Evolutionary conservation across 2,113 vertebrate species (phyloP), one percentile per base, ranked within the genome.

Genomic region (Echinops telfairi): DNA sequence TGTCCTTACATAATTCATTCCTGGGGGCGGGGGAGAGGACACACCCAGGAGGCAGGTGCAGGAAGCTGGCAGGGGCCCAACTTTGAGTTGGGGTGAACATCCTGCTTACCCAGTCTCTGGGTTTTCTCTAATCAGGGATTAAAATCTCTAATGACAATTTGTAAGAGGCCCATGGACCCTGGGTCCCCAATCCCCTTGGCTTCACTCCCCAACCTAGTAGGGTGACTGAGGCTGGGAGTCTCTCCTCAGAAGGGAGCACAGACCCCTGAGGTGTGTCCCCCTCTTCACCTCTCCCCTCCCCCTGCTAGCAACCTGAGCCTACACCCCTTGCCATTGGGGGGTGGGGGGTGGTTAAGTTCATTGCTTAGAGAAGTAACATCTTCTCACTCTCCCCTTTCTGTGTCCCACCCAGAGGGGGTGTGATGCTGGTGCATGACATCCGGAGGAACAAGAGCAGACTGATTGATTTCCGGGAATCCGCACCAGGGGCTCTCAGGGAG

Each of bases 381-480:
- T 68, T 79, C 14, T 0, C 76, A 16, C 62, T 33, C 60, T 60
- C 15, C 29, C 36, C n/a, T 12, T 75, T 91, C 79, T 78, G 7
- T 95, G 80, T 96, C 47, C 94, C 15, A 92, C 70, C 53, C 96
- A 99, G 99, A 2, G 99, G 99, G 0, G 99, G 99, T 2, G 99
- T 99, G 88, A 99, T 99, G 99, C 97, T 99, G 97, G 97, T 99
- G 84, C 99, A 99, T 1, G 97, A 99, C 97, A 99, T 99, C 96
- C 98, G 99, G 27, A 98, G 99, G 94, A 99, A 99, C 88, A 97
- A 98, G 96, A 99, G 99, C 91, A 98, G 98, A 90, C 97, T 99
- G 83, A 99, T 99, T 29, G 99, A 99, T 97, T 99, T 99, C 97
- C 98, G 99, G 62, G 99, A 99, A 98, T 99, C 99, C 0, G 99